Evolutionary conservation across 2,113 vertebrate genomes (phyloP), one percentile per base, ranked within the genome.

Genomic region (Anguilla rostrata): DNA sequence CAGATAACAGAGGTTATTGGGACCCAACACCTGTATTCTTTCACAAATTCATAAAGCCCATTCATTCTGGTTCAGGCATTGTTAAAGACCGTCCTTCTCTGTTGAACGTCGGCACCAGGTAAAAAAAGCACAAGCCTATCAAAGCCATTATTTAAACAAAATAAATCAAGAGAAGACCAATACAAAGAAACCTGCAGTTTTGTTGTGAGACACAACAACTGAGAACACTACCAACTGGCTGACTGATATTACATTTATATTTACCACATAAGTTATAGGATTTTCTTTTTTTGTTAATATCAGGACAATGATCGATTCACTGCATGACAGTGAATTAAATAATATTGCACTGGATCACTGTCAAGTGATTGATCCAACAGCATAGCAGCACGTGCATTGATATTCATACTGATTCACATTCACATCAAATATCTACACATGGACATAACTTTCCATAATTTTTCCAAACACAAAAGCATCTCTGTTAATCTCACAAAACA

Each of bases 11-110:
- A 29, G 81, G 86, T n/a, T n/a, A n/a, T n/a, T 85, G 0, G n/a
- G 53, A 18, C 16, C 26, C 0, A 56, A 87, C 93, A 95, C 93
- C 92, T 94, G 94, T 49, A 81, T 84, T 22, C 91, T 92, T 92
- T 71, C 93, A 94, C 93, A 91, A 91, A 93, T 92, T 92, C 91
- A 88, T 92, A 93, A 85, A 87, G 86, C 29, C 90, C 84, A 90
- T 91, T 92, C 92, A 93, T 84, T 82, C 85, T 71, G 56, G 85
- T 83, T 63, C n/a, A 71, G 5, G 8, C 15, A 20, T 11, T 20
- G 29, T 41, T 20, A 80, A 80, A 40, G 34, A 80, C 78, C 4
- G 16, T 15, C 14, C 78, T 39, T 40, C 20, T 80, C 78, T 40
- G 39, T 1, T 41, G 1, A 41, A 80, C 39, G 41, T 40, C 15